These are phyloP conservation scores for Myripristis murdjan DNA, from an alignment of 2,797 vertebrate species.

Conservation along the genomic window DNA sequence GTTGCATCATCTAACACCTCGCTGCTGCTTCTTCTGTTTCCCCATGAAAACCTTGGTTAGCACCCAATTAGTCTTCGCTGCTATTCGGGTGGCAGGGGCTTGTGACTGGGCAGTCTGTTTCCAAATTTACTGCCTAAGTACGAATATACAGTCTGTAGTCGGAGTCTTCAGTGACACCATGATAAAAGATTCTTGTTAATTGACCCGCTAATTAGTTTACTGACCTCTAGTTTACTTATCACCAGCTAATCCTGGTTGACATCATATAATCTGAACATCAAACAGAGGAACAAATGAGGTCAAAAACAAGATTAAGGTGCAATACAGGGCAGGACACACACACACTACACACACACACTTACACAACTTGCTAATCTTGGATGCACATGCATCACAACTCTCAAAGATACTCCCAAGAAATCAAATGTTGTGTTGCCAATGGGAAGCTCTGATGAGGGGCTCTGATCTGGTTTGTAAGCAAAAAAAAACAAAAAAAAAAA, in stretches of 20 bases:
- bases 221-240: slow-evolving; percentile 73
- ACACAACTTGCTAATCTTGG: slow-evolving; percentile 71
- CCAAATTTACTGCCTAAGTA: slow-evolving; percentile 27
- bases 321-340: slow-evolving; percentile 57
- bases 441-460: slow-evolving; percentile 16
- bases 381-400: slow-evolving; percentile 54
- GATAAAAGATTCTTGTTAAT: slow-evolving; percentile 60
- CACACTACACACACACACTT: slow-evolving; percentile 33
- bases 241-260: slow-evolving; percentile 71
- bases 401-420: slow-evolving; percentile 51
- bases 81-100: background rate
- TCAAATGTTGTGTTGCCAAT: slow-evolving; percentile 26
- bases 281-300: slow-evolving; percentile 59
- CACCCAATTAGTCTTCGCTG: slow-evolving; percentile 4
- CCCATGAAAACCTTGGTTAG: slow-evolving; percentile 1
- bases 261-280: slow-evolving; percentile 67
- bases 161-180: slow-evolving; percentile 36
- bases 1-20: slow-evolving; percentile 48
- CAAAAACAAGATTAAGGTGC: slow-evolving; percentile 69
- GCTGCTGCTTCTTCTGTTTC: background rate
- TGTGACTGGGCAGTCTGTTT: slow-evolving; percentile 3
- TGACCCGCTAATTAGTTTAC: slow-evolving; percentile 70
- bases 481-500: too few relatives aligned
- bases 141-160: slow-evolving; percentile 46
- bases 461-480: slow-evolving; percentile 7